Evolutionary conservation across 2,113 vertebrate genomes (phyloP).

Genomic region (Apistogramma diplotaenia): DNA sequence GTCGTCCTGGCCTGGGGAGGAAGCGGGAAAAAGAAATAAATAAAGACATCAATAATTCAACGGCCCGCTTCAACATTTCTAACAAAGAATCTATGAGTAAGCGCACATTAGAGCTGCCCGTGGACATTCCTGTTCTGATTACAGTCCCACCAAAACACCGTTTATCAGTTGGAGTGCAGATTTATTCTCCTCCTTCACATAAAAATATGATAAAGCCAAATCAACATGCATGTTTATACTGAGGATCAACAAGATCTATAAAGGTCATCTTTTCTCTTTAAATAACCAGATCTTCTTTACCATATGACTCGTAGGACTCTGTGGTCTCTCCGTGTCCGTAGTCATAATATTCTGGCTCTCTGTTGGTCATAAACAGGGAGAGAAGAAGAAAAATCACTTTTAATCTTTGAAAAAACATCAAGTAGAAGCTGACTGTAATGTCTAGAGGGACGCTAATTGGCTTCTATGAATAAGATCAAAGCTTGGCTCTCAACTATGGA

Average conservation of each 20-base stretch:
- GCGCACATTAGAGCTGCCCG: not conserved
- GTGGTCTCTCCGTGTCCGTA: slow-evolving; percentile 95
- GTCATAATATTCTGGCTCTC: slow-evolving; percentile 97
- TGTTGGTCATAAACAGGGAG: slow-evolving; percentile 57
- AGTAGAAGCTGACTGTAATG: slow-evolving; percentile 20
- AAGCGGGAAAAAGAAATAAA: not conserved
- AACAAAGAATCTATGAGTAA: not conserved
- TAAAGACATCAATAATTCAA: not conserved
- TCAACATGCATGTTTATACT: not conserved
- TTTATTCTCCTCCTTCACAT: not conserved
- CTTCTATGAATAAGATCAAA: slow-evolving; percentile 53
- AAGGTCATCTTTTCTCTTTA: not conserved
- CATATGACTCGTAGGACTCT: slow-evolving; percentile 93
- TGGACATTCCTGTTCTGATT: not conserved
- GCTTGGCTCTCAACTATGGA: slow-evolving; percentile 29
- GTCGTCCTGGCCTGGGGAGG: slow-evolving; percentile 87
- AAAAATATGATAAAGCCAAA: not conserved
- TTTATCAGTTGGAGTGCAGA: not conserved
- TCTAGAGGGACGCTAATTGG: slow-evolving; percentile 43
- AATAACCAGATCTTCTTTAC: slow-evolving; percentile 66
- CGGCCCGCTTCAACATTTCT: not conserved
- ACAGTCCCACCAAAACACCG: not conserved
- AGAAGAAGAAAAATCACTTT: not conserved
- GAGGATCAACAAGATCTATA: not conserved
- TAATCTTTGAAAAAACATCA: slow-evolving; percentile 42